A percentile compares a stretch with the other conserved stretches of the same genome.
Evolutionary conservation across 2,888 invertebrate species (phyloP).

Genomic region (Empis stercorea): DNA sequence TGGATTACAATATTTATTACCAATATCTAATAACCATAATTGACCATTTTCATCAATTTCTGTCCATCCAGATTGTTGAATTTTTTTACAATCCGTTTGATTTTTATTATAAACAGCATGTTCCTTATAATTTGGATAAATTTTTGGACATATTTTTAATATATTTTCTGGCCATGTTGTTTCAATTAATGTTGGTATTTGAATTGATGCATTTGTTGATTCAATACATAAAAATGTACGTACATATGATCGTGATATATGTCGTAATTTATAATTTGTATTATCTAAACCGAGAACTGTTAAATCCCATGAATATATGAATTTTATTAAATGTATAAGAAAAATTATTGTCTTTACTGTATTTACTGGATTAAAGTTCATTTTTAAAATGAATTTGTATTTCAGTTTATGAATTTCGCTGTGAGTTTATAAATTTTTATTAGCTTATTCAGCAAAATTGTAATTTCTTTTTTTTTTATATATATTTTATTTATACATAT

Average conservation of each 20-base stretch:
- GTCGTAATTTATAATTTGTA: constrained; percentile 6
- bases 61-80: constrained; percentile 11
- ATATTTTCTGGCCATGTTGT: constrained; percentile 18
- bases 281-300: constrained; percentile 1
- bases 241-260: constrained; percentile 14
- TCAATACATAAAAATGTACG: constrained; percentile 14
- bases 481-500: no score
- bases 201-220: not conserved
- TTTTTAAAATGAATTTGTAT: no score
- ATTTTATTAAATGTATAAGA: no score
- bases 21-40: constrained; percentile 16
- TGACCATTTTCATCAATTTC: constrained; percentile 14
- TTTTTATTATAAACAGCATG: constrained; percentile 5
- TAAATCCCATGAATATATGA: constrained; percentile 3
- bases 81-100: constrained; percentile 10
- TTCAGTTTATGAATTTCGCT: no score
- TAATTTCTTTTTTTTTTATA: no score
- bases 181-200: constrained; percentile 15
- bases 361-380: no score
- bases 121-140: constrained; percentile 11
- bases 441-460: no score
- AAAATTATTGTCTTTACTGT: no score
- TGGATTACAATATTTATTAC: constrained; percentile 12
- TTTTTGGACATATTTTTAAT: constrained; percentile 10
- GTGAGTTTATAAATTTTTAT: no score